These are phyloP conservation scores for Ornithoptera alexandrae DNA, from an alignment of 2,888 invertebrate genomes.

Conservation along the genomic window DNA sequence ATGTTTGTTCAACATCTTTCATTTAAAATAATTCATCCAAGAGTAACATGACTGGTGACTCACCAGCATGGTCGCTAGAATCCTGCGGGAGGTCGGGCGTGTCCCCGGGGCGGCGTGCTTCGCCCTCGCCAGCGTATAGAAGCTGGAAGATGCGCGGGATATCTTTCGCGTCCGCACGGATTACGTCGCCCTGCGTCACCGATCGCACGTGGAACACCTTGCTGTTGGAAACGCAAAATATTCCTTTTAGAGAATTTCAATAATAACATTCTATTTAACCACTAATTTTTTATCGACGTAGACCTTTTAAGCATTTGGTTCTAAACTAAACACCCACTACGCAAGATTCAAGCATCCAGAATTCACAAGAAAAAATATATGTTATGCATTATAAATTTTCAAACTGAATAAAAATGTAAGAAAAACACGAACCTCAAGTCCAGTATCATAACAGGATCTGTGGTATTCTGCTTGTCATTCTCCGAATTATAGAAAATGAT, in stretches of 20 bases:
- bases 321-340: too few relatives aligned
- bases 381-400: too few relatives aligned
- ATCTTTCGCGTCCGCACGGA: conserved; percentile 98
- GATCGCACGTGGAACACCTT: conserved; percentile 99
- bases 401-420: too few relatives aligned
- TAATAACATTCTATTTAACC: not conserved
- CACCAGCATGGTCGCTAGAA: conserved; percentile 65
- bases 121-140: conserved; percentile 98
- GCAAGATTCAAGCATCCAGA: too few relatives aligned
- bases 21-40: too few relatives aligned
- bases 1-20: too few relatives aligned
- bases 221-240: conserved; percentile 71
- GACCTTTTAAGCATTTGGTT: too few relatives aligned
- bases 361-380: too few relatives aligned
- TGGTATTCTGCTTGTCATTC: conserved; percentile 94
- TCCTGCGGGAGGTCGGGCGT: conserved; percentile 75
- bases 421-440: conserved; percentile 89
- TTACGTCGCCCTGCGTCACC: conserved; percentile 99
- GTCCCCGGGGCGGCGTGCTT: conserved; percentile 89
- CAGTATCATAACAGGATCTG: conserved; percentile 95
- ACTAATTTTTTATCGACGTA: too few relatives aligned
- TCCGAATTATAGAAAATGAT: conserved; percentile 98
- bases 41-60: not conserved
- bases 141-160: conserved; percentile 99
- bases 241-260: not conserved